A percentile compares a stretch with the other conserved stretches of the same genome.
Evolutionary conservation across 2,113 vertebrate genomes (phyloP).

Genomic region (Macroglossus sobrinus): DNA sequence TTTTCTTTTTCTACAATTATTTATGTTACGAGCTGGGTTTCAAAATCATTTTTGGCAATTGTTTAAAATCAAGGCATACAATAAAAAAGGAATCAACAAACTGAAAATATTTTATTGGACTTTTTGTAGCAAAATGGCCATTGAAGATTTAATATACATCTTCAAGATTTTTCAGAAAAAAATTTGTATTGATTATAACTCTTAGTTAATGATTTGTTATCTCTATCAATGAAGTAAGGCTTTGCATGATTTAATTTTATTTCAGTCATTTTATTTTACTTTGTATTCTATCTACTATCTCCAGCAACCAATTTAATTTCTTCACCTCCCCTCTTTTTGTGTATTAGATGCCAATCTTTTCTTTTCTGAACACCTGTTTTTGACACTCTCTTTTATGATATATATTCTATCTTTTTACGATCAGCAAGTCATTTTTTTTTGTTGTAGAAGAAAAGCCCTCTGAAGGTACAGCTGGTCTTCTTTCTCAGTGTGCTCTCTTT

Average conservation of each 20-base stretch:
- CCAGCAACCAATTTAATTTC: not conserved
- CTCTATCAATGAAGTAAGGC: not conserved
- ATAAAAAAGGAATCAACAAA: not conserved
- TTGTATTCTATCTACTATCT: not conserved
- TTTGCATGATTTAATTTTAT: not conserved
- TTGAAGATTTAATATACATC: not conserved
- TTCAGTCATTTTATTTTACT: not conserved
- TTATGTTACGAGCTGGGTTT: not conserved
- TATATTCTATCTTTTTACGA: not conserved
- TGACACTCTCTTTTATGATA: not conserved
- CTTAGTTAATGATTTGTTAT: not conserved
- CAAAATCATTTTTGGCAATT: conserved; percentile 3
- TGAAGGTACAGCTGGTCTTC: not conserved
- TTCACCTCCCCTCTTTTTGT: not conserved
- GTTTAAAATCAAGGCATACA: not conserved
- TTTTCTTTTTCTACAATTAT: not conserved
- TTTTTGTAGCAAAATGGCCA: not conserved
- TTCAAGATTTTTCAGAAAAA: not conserved
- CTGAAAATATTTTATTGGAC: not conserved
- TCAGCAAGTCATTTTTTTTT: not conserved
- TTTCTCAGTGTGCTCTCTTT: not conserved
- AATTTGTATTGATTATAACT: not conserved
- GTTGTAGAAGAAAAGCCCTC: not conserved
- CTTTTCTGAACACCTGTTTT: not conserved
- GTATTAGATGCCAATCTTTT: not conserved